Evolutionary conservation across 2,113 vertebrate species (phyloP).

Genomic region (Phrynosoma platyrhinos): DNA sequence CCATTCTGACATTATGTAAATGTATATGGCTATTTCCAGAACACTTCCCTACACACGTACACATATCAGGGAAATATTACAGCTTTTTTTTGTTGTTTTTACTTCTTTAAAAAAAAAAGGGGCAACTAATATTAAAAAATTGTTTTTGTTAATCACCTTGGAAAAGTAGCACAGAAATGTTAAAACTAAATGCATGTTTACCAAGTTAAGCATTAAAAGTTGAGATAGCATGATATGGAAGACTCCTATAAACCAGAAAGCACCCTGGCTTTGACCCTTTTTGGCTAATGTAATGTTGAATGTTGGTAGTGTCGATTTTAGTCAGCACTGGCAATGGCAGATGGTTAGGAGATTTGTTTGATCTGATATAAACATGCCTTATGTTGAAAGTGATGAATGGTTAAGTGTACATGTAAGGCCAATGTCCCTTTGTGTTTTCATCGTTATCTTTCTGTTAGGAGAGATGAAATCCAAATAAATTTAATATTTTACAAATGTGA

Average conservation of each 20-base stretch:
- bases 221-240: not conserved
- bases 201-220: not conserved
- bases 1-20: not conserved
- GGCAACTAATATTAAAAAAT: too few relatives aligned
- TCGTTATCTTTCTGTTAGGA: not conserved
- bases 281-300: not conserved
- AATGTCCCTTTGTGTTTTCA: not conserved
- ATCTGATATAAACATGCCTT: not conserved
- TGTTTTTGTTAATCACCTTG: not conserved
- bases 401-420: not conserved
- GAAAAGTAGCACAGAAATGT: not conserved
- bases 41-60: not conserved
- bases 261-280: not conserved
- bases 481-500: constrained; percentile 20
- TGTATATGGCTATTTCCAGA: not conserved
- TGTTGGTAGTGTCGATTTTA: not conserved
- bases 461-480: constrained; percentile 28
- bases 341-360: not conserved
- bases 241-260: not conserved
- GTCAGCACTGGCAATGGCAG: not conserved
- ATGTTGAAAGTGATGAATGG: not conserved
- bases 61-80: not conserved
- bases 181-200: not conserved
- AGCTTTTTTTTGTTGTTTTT: too few relatives aligned
- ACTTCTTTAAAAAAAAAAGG: too few relatives aligned